phyloP scores from a whole-genome alignment of 2,888 invertebrate species.

The Myopa tessellatipennis region DNA sequence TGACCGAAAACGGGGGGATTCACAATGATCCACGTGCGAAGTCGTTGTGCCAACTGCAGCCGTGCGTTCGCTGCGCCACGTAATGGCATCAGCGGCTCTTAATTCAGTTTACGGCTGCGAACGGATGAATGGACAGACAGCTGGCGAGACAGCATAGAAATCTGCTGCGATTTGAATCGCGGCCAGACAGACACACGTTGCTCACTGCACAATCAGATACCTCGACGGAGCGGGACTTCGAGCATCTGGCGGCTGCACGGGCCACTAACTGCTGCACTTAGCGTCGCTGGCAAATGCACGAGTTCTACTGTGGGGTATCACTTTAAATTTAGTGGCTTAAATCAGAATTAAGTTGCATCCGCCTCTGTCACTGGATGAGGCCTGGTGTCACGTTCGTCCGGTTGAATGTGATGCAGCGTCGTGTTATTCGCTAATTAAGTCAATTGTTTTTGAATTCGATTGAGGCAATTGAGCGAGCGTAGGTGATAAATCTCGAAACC shows the following conservation, averaged over 20 bases:
- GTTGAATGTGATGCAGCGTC: slow-evolving; percentile 25
- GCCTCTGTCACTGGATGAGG: not conserved
- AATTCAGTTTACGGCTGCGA: slow-evolving; percentile 46
- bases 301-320: slow-evolving; percentile 20
- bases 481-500: slow-evolving; percentile 46
- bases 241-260: not conserved
- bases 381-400: slow-evolving; percentile 26
- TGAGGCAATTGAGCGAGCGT: slow-evolving; percentile 65
- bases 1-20: not conserved
- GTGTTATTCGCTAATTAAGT: slow-evolving; percentile 59
- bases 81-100: slow-evolving; percentile 49
- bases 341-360: slow-evolving; percentile 28
- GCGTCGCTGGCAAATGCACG: slow-evolving; percentile 39
- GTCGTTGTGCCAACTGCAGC: not conserved
- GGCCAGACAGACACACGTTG: slow-evolving; percentile 52
- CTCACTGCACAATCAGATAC: slow-evolving; percentile 53
- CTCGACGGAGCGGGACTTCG: slow-evolving; percentile 15
- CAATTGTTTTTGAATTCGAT: slow-evolving; percentile 67
- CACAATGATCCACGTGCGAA: slow-evolving; percentile 48
- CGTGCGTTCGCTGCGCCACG: slow-evolving; percentile 16
- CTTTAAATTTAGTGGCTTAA: slow-evolving; percentile 9
- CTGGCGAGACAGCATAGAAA: not conserved
- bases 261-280: slow-evolving; percentile 39
- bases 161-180: slow-evolving; percentile 51
- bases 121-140: slow-evolving; percentile 7